phyloP scores from a whole-genome alignment of 2,113 vertebrate species.

The Etheostoma spectabile region DNA sequence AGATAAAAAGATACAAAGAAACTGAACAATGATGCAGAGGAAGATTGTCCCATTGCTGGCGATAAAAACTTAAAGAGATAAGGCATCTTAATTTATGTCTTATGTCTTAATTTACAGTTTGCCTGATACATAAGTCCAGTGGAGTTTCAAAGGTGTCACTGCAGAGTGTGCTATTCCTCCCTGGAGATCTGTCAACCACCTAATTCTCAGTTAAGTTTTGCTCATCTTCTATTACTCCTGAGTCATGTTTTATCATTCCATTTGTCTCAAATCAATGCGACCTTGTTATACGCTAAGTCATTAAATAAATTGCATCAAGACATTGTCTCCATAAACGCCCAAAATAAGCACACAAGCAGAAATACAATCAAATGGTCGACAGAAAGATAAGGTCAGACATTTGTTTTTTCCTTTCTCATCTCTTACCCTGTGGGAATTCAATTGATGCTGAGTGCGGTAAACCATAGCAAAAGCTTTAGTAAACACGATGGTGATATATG shows the following conservation, averaged over 20 bases:
- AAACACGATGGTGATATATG: slow-evolving; percentile 33
- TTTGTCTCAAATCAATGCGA: slow-evolving; percentile 18
- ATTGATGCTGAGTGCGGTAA: slow-evolving; percentile 32
- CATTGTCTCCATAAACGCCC: slow-evolving; percentile 9
- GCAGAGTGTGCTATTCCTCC: slow-evolving; percentile 14
- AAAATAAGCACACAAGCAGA: slow-evolving; percentile 5
- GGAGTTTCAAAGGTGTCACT: slow-evolving; percentile 16
- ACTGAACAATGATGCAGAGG: slow-evolving; percentile 11
- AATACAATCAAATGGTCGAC: not conserved
- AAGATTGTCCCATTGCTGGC: slow-evolving; percentile 25
- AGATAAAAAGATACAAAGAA: slow-evolving; percentile 57
- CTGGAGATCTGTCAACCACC: slow-evolving; percentile 26
- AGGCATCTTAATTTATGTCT: not conserved
- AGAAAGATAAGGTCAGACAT: not conserved
- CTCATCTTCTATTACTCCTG: slow-evolving; percentile 25
- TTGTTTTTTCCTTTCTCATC: slow-evolving; percentile 1
- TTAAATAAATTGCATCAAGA: slow-evolving; percentile 18
- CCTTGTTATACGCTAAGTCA: slow-evolving; percentile 25
- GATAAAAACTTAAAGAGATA: slow-evolving; percentile 34
- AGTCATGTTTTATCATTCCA: slow-evolving; percentile 36
- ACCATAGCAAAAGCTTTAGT: slow-evolving; percentile 39
- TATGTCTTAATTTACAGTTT: slow-evolving; percentile 46
- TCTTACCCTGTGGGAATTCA: not conserved
- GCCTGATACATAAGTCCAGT: slow-evolving; percentile 20
- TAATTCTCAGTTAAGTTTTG: slow-evolving; percentile 23